phyloP scores from a whole-genome alignment of 2,113 vertebrate genomes.

The Phalacrocorax aristotelis region DNA sequence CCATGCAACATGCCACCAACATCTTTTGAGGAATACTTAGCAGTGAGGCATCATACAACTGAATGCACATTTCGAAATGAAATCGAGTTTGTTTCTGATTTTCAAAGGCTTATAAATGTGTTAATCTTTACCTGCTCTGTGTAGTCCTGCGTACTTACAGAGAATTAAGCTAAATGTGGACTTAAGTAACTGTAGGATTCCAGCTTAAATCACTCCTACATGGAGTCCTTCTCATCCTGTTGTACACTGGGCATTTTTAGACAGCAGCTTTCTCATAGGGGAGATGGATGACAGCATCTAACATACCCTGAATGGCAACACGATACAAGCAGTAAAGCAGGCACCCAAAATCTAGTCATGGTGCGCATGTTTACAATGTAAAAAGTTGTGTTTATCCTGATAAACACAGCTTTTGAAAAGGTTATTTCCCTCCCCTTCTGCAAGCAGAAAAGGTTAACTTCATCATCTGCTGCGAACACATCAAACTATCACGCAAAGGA shows the following conservation, averaged over 20 bases:
- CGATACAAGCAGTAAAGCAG: neutral
- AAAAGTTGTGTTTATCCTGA: neutral
- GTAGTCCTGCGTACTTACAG: neutral
- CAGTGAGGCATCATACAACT: neutral
- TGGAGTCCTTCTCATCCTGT: neutral
- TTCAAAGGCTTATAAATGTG: neutral
- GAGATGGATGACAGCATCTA: neutral
- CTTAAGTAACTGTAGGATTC: neutral
- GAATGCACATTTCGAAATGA: neutral
- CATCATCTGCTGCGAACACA: neutral
- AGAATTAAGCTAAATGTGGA: neutral
- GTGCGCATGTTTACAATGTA: neutral
- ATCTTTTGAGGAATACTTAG: neutral
- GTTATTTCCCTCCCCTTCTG: constrained; percentile 19
- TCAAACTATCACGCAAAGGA: neutral
- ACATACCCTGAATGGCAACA: neutral
- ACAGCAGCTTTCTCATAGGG: neutral
- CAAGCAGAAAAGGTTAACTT: constrained; percentile 47
- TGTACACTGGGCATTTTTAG: neutral
- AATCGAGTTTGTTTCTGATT: neutral
- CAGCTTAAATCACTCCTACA: neutral
- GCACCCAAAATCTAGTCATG: neutral
- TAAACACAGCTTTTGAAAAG: constrained; percentile 39
- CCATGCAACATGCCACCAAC: neutral
- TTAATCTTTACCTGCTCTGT: neutral